A percentile compares a stretch with the other conserved stretches of the same genome.
These are phyloP conservation scores for Habrosyne pyritoides DNA, from an alignment of 2,888 invertebrate species.

Conservation along the genomic window DNA sequence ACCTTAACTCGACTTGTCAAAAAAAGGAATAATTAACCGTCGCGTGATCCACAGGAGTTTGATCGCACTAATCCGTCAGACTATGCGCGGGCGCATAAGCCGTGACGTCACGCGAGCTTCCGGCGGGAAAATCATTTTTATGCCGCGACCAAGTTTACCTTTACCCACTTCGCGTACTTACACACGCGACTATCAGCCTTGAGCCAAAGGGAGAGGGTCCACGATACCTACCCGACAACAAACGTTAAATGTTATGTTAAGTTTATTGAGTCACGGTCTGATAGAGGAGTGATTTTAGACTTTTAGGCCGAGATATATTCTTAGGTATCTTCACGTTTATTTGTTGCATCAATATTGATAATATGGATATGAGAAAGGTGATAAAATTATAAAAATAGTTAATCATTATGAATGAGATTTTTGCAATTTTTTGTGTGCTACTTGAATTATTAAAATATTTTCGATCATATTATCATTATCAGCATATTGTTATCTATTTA, in stretches of 20 bases:
- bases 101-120: conserved; percentile 64
- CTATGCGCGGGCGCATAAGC: conserved; percentile 47
- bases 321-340: conserved; percentile 22
- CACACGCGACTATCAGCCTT: not conserved
- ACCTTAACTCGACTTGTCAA: conserved; percentile 37
- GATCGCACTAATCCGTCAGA: conserved; percentile 51
- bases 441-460: no score
- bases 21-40: conserved; percentile 48
- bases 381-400: not conserved
- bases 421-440: no score
- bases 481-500: no score
- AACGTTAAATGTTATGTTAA: conserved; percentile 22
- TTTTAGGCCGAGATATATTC: conserved; percentile 38
- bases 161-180: conserved; percentile 8
- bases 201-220: not conserved
- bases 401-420: not conserved
- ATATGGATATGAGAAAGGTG: not conserved
- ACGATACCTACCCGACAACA: not conserved
- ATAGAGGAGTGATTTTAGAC: conserved; percentile 52
- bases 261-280: conserved; percentile 58
- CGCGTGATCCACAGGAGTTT: conserved; percentile 56
- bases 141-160: conserved; percentile 26
- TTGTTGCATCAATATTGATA: conserved; percentile 6
- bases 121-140: conserved; percentile 54
- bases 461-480: no score